Conservation (phyloP, 2,888 invertebrate genomes). For the Furcula furcula region DNA sequence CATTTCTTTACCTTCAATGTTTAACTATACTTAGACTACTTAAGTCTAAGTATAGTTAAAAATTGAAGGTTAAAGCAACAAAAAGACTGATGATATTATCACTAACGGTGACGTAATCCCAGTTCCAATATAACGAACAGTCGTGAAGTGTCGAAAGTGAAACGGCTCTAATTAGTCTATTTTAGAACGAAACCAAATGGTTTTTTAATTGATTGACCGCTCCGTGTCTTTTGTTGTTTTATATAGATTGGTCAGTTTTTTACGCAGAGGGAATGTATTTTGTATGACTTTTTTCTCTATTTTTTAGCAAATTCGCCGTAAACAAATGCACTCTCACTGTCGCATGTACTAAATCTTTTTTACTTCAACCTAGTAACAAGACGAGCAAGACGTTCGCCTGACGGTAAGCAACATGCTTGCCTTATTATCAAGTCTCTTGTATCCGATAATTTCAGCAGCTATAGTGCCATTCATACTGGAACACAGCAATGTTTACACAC, state of each 20-base stretch:
- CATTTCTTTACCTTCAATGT: constrained; percentile 25
- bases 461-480: too few relatives aligned
- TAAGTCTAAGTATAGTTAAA: too few relatives aligned
- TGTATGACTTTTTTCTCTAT: neutral
- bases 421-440: too few relatives aligned
- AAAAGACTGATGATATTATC: constrained; percentile 3
- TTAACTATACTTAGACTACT: constrained; percentile 23
- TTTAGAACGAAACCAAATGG: constrained; percentile 48
- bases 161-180: constrained; percentile 54
- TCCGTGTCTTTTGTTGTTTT: constrained; percentile 41
- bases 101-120: constrained; percentile 26
- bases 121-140: constrained; percentile 25
- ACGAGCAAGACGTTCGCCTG: too few relatives aligned
- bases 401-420: too few relatives aligned
- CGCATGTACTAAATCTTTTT: too few relatives aligned
- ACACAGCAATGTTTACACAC: too few relatives aligned
- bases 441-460: too few relatives aligned
- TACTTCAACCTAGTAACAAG: too few relatives aligned
- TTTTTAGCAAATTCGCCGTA: too few relatives aligned
- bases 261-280: neutral
- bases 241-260: constrained; percentile 15
- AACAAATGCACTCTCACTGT: too few relatives aligned
- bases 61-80: constrained; percentile 28
- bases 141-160: constrained; percentile 45
- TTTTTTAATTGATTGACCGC: constrained; percentile 52